Conservation (phyloP, 2,113 vertebrate genomes). For the Lepus americanus region DNA sequence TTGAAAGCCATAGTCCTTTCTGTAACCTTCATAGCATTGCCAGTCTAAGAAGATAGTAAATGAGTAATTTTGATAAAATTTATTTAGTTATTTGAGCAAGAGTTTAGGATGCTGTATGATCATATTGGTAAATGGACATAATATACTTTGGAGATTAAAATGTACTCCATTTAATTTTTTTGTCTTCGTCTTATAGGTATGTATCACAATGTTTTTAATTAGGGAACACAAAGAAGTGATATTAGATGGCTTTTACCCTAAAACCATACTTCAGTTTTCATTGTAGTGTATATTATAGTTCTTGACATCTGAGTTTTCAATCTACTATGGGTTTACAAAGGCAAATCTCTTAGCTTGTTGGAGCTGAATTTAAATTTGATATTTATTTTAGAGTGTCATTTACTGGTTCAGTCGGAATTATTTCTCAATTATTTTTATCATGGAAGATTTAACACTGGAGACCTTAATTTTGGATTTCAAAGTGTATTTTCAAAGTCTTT, state of each 20-base stretch:
- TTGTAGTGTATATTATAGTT: background rate
- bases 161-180: constrained; percentile 47
- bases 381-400: constrained; percentile 17
- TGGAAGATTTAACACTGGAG: constrained; percentile 36
- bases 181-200: background rate
- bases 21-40: background rate
- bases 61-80: constrained; percentile 26
- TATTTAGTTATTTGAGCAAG: constrained; percentile 16
- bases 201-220: background rate
- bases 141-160: constrained; percentile 56
- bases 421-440: constrained; percentile 18
- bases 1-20: constrained; percentile 3
- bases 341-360: constrained; percentile 34
- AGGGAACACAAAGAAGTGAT: constrained; percentile 26
- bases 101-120: constrained; percentile 24
- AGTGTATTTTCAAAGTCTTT: background rate
- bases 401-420: constrained; percentile 22
- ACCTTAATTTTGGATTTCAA: constrained; percentile 43
- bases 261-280: constrained; percentile 26
- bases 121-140: background rate
- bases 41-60: constrained; percentile 4
- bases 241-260: background rate
- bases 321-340: constrained; percentile 1
- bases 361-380: constrained; percentile 41
- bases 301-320: constrained; percentile 14